phyloP scores from a whole-genome alignment of 2,888 invertebrate genomes.

The Torymus auratus region DNA sequence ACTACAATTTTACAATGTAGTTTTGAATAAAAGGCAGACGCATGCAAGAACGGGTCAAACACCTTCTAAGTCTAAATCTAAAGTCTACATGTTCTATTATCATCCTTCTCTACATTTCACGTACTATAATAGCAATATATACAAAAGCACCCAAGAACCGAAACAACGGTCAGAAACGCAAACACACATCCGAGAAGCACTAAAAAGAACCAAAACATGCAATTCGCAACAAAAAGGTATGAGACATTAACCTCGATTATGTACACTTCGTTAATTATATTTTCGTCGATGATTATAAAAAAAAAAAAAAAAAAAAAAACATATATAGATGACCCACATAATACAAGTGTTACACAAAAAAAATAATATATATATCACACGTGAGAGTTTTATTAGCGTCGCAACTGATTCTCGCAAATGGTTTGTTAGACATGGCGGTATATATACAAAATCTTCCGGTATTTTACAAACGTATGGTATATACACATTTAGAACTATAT shows the following conservation, averaged over 20 bases:
- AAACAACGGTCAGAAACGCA: conserved; percentile 4
- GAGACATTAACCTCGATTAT: conserved; percentile 51
- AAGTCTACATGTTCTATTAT: neutral
- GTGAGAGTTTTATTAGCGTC: conserved; percentile 47
- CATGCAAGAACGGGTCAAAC: conserved; percentile 38
- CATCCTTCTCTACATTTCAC: neutral
- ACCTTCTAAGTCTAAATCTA: neutral
- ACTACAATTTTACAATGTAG: conserved; percentile 29
- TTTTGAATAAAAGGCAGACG: conserved; percentile 30
- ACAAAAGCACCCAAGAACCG: conserved; percentile 27
- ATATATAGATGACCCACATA: conserved; percentile 24
- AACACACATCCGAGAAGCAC: conserved; percentile 34
- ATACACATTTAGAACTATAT: conserved; percentile 39
- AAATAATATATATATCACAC: conserved; percentile 21
- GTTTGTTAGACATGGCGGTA: conserved; percentile 32
- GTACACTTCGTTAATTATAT: conserved; percentile 45
- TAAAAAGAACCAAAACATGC: conserved; percentile 36
- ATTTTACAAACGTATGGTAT: conserved; percentile 37
- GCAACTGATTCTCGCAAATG: conserved; percentile 31
- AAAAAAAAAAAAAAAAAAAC: neutral
- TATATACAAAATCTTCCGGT: conserved; percentile 16
- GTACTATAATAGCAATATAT: conserved; percentile 15
- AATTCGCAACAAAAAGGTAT: conserved; percentile 20
- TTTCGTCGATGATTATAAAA: conserved; percentile 21
- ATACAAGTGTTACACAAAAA: conserved; percentile 32